These are phyloP conservation scores for Amiota minor DNA, from an alignment of 2,888 invertebrate genomes.

Conservation along the genomic window DNA sequence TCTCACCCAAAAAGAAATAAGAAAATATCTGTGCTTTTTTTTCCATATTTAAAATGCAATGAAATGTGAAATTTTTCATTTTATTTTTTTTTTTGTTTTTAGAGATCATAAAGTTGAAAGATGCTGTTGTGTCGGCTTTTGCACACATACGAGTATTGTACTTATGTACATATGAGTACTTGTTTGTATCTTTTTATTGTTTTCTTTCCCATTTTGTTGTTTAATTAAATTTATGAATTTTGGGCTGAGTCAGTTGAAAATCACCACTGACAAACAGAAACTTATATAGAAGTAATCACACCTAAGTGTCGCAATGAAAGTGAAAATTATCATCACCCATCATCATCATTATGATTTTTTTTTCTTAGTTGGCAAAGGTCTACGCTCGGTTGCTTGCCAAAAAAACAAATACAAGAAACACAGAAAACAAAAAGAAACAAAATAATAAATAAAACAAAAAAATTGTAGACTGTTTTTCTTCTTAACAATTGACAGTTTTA, in stretches of 20 bases:
- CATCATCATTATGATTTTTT: not conserved
- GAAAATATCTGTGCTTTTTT: conserved; percentile 31
- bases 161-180: too few relatives aligned
- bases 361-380: conserved; percentile 12
- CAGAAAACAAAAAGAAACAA: too few relatives aligned
- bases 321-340: conserved; percentile 56
- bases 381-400: conserved; percentile 4
- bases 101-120: conserved; percentile 62
- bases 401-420: not conserved
- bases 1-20: conserved; percentile 58
- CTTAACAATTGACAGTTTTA: too few relatives aligned
- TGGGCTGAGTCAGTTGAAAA: conserved; percentile 19
- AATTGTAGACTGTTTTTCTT: too few relatives aligned
- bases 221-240: conserved; percentile 36
- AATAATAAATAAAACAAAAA: too few relatives aligned
- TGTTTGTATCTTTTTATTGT: conserved; percentile 33
- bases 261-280: too few relatives aligned
- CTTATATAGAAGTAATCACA: too few relatives aligned
- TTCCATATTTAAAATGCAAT: conserved; percentile 53
- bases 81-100: conserved; percentile 21
- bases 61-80: conserved; percentile 57
- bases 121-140: conserved; percentile 41
- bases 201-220: conserved; percentile 29
- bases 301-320: conserved; percentile 62
- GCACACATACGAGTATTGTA: not conserved